Percentiles rank a stretch among this genome's conserved stretches.
Conservation (phyloP, 2,888 invertebrate genomes). For the Argyra leucocephala region DNA sequence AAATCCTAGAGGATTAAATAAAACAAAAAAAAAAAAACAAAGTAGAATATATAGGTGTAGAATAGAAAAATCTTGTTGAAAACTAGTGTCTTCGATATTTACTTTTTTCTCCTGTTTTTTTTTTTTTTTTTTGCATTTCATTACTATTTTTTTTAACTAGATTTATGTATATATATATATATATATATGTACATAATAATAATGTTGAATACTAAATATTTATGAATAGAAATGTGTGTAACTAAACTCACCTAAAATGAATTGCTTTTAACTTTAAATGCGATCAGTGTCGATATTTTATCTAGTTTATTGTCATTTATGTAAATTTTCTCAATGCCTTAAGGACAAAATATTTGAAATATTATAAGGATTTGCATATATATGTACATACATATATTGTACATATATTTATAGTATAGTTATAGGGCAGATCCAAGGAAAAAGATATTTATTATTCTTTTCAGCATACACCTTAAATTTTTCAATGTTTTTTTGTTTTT, state of each 20-base stretch:
- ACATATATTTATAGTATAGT: not conserved
- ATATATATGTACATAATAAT: too few species aligned
- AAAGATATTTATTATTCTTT: not conserved
- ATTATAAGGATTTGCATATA: not conserved
- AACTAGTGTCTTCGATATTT: too few species aligned
- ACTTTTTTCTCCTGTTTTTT: too few species aligned
- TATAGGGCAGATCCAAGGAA: not conserved
- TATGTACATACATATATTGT: not conserved
- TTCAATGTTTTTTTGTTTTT: too few species aligned
- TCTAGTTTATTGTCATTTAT: constrained; percentile 6
- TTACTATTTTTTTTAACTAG: too few species aligned
- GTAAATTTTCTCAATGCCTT: not conserved
- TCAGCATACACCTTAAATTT: not conserved
- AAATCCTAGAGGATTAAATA: too few species aligned
- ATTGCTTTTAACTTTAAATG: not conserved
- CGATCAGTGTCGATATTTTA: not conserved
- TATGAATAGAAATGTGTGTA: not conserved
- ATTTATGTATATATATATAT: too few species aligned
- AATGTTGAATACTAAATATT: too few species aligned
- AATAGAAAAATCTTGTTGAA: too few species aligned
- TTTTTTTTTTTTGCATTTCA: too few species aligned
- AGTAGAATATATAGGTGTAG: too few species aligned
- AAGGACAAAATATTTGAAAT: not conserved
- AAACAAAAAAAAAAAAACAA: too few species aligned
- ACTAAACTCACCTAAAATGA: not conserved